A percentile compares a stretch with the other conserved stretches of the same genome.
Conservation (phyloP, 2,797 vertebrate genomes). For the Odontamblyopus lacepedii region DNA sequence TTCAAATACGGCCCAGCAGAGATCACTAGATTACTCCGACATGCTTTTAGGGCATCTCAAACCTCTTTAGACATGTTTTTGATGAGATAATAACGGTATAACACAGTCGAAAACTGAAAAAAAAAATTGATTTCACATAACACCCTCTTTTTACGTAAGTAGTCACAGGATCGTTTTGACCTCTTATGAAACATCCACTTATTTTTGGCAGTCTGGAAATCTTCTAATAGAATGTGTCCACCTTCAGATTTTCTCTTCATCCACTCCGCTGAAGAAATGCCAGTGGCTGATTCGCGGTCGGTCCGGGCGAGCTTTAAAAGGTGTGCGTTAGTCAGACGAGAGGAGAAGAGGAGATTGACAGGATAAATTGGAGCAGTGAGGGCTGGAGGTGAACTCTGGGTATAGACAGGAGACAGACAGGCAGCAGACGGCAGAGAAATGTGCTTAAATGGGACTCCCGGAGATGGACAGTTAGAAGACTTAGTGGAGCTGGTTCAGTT, state of each 20-base stretch:
- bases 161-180: not conserved
- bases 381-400: conserved; percentile 48
- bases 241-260: not conserved
- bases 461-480: not conserved
- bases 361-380: conserved; percentile 64
- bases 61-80: too few species aligned
- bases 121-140: too few species aligned
- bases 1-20: too few species aligned
- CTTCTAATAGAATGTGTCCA: not conserved
- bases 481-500: not conserved
- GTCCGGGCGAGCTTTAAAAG: not conserved
- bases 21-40: too few species aligned
- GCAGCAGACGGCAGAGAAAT: conserved; percentile 35
- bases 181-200: not conserved
- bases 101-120: too few species aligned
- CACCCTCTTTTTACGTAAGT: too few species aligned
- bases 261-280: not conserved
- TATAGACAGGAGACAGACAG: conserved; percentile 34
- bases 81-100: too few species aligned
- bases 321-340: not conserved
- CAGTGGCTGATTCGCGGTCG: not conserved
- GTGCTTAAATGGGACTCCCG: conserved; percentile 33
- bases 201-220: not conserved
- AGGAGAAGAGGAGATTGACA: conserved; percentile 61
- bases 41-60: too few species aligned